Conservation (phyloP, 2,888 invertebrate genomes). For the Timema podura region DNA sequence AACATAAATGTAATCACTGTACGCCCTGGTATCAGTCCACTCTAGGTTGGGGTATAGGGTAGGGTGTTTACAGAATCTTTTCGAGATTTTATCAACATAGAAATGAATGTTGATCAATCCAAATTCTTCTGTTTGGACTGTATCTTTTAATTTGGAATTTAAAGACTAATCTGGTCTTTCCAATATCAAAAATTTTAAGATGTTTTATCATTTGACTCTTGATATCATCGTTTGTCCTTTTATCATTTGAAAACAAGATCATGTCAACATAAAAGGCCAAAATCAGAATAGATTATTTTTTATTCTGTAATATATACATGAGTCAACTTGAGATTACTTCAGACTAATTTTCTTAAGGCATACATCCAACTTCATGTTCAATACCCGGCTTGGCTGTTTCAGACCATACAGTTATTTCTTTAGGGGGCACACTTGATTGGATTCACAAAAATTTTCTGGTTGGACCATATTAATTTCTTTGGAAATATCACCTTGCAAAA, state of each 20-base stretch:
- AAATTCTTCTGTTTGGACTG: neutral
- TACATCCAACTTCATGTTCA: neutral
- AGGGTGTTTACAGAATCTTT: too few species aligned
- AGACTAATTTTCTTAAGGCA: conserved; percentile 1
- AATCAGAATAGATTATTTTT: too few species aligned
- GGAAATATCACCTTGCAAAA: neutral
- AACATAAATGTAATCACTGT: too few species aligned
- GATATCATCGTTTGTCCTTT: neutral
- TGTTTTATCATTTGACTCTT: neutral
- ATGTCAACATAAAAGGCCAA: neutral
- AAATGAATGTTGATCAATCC: neutral
- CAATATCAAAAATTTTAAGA: neutral
- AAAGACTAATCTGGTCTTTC: neutral
- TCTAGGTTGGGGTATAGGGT: too few species aligned
- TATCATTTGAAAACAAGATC: neutral
- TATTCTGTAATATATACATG: neutral
- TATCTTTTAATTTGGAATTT: neutral
- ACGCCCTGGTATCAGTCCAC: too few species aligned
- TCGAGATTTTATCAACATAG: too few species aligned
- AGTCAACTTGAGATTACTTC: neutral
- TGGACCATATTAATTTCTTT: neutral
- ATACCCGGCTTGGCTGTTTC: neutral
- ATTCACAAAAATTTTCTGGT: neutral
- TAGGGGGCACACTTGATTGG: neutral
- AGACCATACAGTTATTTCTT: neutral